These are phyloP conservation scores for Monochamus saltuarius DNA, from an alignment of 1,140 invertebrate genomes.

Conservation along the genomic window DNA sequence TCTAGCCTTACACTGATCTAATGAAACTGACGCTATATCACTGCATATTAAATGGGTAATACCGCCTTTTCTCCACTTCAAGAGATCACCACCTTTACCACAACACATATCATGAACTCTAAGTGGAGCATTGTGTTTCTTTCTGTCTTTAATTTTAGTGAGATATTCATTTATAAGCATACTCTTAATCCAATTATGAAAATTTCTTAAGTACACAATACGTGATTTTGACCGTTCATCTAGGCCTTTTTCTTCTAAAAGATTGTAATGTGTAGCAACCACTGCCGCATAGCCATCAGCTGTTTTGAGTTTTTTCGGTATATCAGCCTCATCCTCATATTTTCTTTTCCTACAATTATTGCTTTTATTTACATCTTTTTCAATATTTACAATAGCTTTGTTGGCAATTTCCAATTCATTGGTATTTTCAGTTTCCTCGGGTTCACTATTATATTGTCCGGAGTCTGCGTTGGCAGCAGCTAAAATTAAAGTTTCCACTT, in stretches of 20 bases:
- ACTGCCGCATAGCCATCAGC: conserved; percentile 55
- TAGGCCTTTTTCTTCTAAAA: conserved; percentile 77
- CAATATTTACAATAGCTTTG: neutral
- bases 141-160: conserved; percentile 62
- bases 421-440: conserved; percentile 10
- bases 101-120: conserved; percentile 75
- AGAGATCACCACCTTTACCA: conserved; percentile 98
- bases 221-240: conserved; percentile 78
- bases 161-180: conserved; percentile 83
- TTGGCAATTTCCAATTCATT: conserved; percentile 13
- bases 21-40: conserved; percentile 90
- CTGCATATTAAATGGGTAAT: conserved; percentile 88
- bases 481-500: conserved; percentile 47
- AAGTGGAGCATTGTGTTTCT: conserved; percentile 59
- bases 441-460: conserved; percentile 29
- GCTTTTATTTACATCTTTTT: neutral
- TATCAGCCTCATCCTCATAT: conserved; percentile 2
- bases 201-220: conserved; percentile 93
- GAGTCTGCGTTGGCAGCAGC: conserved; percentile 48
- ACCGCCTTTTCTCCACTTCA: conserved; percentile 88
- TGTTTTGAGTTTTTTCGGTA: neutral
- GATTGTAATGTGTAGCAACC: conserved; percentile 85
- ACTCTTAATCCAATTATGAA: conserved; percentile 99
- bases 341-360: neutral
- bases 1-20: conserved; percentile 79